Evolutionary conservation across 2,797 vertebrate species (phyloP).

Genomic region (Diglossa cyanea): DNA sequence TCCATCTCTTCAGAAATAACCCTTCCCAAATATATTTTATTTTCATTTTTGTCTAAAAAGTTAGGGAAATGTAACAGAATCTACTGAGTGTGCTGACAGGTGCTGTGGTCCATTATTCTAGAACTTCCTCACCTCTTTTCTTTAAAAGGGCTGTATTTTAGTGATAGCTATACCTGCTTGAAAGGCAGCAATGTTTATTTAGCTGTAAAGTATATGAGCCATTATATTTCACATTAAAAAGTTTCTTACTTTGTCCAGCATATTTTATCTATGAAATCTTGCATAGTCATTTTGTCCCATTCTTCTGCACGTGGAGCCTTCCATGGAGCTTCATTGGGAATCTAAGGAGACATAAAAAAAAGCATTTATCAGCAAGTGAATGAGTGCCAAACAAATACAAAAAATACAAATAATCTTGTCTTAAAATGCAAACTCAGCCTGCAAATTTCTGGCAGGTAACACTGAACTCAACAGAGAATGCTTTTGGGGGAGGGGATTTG

Average conservation of each 20-base stretch:
- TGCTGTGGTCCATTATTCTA: not conserved
- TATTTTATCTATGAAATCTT: constrained; percentile 85
- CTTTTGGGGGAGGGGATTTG: not conserved
- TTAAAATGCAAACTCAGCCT: not conserved
- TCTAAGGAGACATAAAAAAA: constrained; percentile 73
- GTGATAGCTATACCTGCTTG: not conserved
- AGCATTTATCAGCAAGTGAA: not conserved
- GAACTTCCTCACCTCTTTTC: not conserved
- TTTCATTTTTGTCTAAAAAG: not conserved
- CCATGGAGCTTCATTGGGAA: constrained; percentile 94
- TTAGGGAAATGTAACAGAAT: not conserved
- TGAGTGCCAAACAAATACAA: not conserved
- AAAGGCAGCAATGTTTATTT: not conserved
- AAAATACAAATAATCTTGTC: not conserved
- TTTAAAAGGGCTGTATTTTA: not conserved
- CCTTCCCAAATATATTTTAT: not conserved
- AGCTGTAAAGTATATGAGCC: not conserved
- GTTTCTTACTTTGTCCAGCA: constrained; percentile 92
- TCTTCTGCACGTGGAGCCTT: constrained; percentile 90
- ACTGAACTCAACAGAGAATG: not conserved
- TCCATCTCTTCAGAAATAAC: not conserved
- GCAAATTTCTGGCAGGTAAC: not conserved
- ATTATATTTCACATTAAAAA: not conserved
- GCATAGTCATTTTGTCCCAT: constrained; percentile 96
- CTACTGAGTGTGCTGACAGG: not conserved